Evolutionary conservation across 2,888 invertebrate genomes (phyloP).

Genomic region (Gari tellinella): DNA sequence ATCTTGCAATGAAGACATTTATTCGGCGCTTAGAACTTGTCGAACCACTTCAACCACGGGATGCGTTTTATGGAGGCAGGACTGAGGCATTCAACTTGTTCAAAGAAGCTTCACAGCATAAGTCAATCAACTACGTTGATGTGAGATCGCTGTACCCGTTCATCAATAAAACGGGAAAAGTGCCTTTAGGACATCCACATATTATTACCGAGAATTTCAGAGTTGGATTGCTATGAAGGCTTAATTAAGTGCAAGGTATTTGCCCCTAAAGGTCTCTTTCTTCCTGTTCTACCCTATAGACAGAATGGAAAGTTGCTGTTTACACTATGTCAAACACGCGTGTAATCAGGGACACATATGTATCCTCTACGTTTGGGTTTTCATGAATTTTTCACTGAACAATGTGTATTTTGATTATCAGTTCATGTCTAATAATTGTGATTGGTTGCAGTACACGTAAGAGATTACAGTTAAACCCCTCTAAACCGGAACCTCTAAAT

Average conservation of each 20-base stretch:
- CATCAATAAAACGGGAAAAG: constrained; percentile 23
- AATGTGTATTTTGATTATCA: no score
- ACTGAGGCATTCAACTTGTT: constrained; percentile 36
- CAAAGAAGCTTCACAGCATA: constrained; percentile 8
- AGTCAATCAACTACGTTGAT: constrained; percentile 24
- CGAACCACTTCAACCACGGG: constrained; percentile 20
- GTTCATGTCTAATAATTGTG: no score
- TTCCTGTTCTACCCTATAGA: constrained; percentile 13
- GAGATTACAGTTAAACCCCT: no score
- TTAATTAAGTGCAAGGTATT: constrained; percentile 20
- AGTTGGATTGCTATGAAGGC: constrained; percentile 11
- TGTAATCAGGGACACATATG: no score
- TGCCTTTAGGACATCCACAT: constrained; percentile 5
- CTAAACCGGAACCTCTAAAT: no score
- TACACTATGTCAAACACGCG: constrained; percentile 62
- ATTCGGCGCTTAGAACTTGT: constrained; percentile 1
- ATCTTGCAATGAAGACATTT: no score
- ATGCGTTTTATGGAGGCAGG: constrained; percentile 19
- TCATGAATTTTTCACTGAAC: no score
- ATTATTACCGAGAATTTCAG: constrained; percentile 21
- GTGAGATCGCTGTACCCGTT: constrained; percentile 35
- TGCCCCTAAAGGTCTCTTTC: constrained; percentile 1
- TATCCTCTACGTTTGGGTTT: no score
- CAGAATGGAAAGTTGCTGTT: constrained; percentile 74
- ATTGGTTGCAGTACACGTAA: no score